These are phyloP conservation scores for Monomorium pharaonis DNA, from an alignment of 1,140 invertebrate genomes.

Conservation along the genomic window DNA sequence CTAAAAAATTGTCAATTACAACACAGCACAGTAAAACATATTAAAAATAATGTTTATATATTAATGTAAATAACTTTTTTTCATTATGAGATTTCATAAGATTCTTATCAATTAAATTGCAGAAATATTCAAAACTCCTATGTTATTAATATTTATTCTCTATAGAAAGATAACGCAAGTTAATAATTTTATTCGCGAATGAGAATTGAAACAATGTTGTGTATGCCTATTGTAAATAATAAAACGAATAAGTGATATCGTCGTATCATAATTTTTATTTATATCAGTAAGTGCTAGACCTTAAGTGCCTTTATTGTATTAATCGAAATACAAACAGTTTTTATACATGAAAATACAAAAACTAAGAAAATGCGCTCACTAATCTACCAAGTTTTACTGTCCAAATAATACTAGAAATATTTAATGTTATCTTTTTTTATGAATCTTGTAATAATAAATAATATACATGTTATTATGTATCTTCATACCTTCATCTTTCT, in stretches of 20 bases:
- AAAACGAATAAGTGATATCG: conserved; percentile 60
- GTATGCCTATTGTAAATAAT: conserved; percentile 64
- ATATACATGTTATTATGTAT: conserved; percentile 45
- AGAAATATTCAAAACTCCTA: conserved; percentile 15
- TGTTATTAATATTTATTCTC: conserved; percentile 24
- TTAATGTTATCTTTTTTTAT: conserved; percentile 67
- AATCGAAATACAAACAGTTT: conserved; percentile 59
- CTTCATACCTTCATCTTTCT: not conserved
- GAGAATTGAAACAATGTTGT: conserved; percentile 37
- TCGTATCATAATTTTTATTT: conserved; percentile 63
- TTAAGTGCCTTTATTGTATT: conserved; percentile 73
- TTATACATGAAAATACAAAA: conserved; percentile 56
- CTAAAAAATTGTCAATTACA: conserved; percentile 37
- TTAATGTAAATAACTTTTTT: conserved; percentile 28
- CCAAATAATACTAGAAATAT: conserved; percentile 60
- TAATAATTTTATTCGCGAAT: conserved; percentile 28
- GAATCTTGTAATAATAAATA: conserved; percentile 66
- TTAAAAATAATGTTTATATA: conserved; percentile 25
- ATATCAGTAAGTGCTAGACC: conserved; percentile 62
- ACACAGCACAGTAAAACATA: not conserved
- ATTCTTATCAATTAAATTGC: conserved; percentile 16
- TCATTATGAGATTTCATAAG: conserved; percentile 15
- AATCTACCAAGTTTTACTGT: conserved; percentile 57
- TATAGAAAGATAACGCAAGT: not conserved
- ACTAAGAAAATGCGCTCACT: conserved; percentile 52